Base-by-base conservation (phyloP, 64 coral and sea anemone genomes). In the Dendrophyllia cribrosa region DNA sequence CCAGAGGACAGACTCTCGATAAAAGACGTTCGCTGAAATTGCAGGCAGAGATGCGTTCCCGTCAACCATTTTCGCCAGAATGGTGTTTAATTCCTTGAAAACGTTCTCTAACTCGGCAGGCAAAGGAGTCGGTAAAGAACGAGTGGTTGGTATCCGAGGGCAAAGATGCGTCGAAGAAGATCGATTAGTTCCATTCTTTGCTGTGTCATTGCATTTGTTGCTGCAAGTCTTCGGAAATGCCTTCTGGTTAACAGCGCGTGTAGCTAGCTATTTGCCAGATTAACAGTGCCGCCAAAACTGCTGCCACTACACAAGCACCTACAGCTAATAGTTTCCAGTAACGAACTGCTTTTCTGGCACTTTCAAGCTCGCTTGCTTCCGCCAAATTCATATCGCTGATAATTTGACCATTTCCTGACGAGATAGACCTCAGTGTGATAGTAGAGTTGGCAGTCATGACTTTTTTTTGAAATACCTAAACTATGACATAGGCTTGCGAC, bases 11-110 rank as follows among this genome's bases (percentile, higher is more conserved):
- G 59, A 52, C 43, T 90, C 46, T 25, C 74, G 59, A 24, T 90
- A 90, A 59, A 90, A 66, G 43, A 90, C 76, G 21, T 90, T 90
- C 21, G 77, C 66, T 7, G 88, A 90, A 58, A 90, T 79, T 53
- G 88, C 75, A 58, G 88, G 77, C 63, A 67, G 48, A 22, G 76
- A 66, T 43, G 76, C 43, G 10, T 75, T n/a, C n/a, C 47, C 65
- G 45, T 78, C 74, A 4, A 68, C 88, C 63, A 90, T 70, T 34
- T 47, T 22, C 5, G 62, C 43, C n/a, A 90, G 66, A 43, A 80
- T 46, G 23, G 48, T 34, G 47, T 90, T 21, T 47, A 90, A n/a
- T 5, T 68, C 10, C 44, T 78, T 82, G 20, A 82, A 70, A 13
- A 78, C 76, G 10, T 82, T 48, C 21, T 81, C 49, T 62, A 90